A percentile compares a stretch with the other conserved stretches of the same genome.
These are phyloP conservation scores for Hozukius guyotensis DNA, from an alignment of 2,797 vertebrate species.

Conservation along the genomic window DNA sequence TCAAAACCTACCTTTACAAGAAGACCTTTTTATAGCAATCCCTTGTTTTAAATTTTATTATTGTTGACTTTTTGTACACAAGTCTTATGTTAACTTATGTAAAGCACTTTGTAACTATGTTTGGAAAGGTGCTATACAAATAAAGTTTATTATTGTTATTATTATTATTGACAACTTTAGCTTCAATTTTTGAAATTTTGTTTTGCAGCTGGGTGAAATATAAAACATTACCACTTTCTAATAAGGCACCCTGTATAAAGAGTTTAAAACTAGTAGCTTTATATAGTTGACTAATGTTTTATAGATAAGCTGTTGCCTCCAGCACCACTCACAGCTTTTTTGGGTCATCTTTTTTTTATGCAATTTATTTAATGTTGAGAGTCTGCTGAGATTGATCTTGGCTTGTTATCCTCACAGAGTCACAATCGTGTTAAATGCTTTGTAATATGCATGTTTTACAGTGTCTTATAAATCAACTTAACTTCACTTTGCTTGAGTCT, in stretches of 20 bases:
- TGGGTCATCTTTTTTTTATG: not conserved
- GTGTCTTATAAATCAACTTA: not conserved
- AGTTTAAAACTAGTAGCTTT: not conserved
- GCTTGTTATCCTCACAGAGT: not conserved
- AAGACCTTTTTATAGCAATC: too few species aligned
- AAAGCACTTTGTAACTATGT: too few species aligned
- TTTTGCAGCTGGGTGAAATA: not conserved
- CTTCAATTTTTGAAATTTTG: not conserved
- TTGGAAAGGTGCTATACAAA: too few species aligned
- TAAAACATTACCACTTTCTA: not conserved
- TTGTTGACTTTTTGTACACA: too few species aligned
- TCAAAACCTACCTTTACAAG: too few species aligned
- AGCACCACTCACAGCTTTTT: not conserved
- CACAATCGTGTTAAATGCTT: not conserved
- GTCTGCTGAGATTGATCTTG: not conserved
- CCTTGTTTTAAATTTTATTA: too few species aligned
- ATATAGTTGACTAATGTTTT: not conserved
- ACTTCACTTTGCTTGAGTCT: not conserved
- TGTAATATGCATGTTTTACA: not conserved
- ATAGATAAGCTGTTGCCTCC: not conserved
- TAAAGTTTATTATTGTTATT: too few species aligned
- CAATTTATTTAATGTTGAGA: not conserved
- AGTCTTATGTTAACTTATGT: too few species aligned
- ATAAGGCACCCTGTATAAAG: not conserved
- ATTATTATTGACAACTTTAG: not conserved